phyloP scores from a whole-genome alignment of 2,113 vertebrate species.

The Channa maculata region DNA sequence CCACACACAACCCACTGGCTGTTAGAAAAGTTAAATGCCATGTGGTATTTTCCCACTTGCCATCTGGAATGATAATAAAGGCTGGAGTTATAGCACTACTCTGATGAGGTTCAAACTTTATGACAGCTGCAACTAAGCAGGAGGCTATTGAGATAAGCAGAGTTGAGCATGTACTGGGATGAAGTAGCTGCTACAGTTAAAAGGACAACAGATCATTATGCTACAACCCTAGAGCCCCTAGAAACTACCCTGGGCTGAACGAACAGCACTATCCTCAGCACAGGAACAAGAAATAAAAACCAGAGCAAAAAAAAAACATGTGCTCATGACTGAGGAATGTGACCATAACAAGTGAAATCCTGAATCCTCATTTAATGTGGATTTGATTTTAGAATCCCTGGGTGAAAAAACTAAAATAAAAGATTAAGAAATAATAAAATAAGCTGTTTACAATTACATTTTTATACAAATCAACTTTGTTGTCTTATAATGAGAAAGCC shows the following conservation, averaged over 20 bases:
- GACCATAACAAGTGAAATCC: neutral
- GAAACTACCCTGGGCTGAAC: neutral
- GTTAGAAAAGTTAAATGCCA: slow-evolving; percentile 23
- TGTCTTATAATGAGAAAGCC: slow-evolving; percentile 18
- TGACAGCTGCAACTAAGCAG: slow-evolving; percentile 36
- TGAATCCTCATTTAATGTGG: neutral
- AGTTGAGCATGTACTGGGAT: slow-evolving; percentile 31
- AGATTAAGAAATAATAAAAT: slow-evolving; percentile 12
- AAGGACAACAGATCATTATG: slow-evolving; percentile 54
- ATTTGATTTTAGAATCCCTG: neutral
- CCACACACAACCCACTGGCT: slow-evolving; percentile 22
- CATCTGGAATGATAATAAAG: slow-evolving; percentile 47
- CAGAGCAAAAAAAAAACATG: neutral
- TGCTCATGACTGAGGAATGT: neutral
- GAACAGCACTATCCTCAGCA: slow-evolving; percentile 9
- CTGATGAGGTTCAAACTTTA: slow-evolving; percentile 29
- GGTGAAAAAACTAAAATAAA: neutral
- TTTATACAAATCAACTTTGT: slow-evolving; percentile 3
- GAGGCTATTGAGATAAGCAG: slow-evolving; percentile 35
- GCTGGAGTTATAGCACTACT: neutral
- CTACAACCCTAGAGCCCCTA: slow-evolving; percentile 41
- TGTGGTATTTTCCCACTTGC: slow-evolving; percentile 30
- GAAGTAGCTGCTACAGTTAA: slow-evolving; percentile 46
- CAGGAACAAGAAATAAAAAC: neutral
- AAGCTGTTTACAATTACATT: slow-evolving; percentile 5